phyloP scores from a whole-genome alignment of 37 sponge, comb jelly and placozoan genomes.

The Chondrilla cf. caribensis region DNA sequence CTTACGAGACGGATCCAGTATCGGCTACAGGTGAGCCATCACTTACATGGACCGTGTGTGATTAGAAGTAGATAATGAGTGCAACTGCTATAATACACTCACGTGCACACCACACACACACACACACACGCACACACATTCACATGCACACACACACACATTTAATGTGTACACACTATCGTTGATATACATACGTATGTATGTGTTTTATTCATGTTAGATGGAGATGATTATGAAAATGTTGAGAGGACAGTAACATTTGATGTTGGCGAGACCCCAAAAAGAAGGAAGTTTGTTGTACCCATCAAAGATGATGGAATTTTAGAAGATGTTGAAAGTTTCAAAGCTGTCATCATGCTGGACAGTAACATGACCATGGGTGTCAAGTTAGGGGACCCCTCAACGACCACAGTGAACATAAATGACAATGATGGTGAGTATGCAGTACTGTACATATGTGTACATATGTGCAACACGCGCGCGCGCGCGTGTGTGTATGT shows the following conservation, averaged over 20 bases:
- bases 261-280: constrained; percentile 1
- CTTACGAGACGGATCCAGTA: not conserved
- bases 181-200: not conserved
- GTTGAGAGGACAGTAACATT: not conserved
- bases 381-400: not conserved
- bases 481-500: not conserved
- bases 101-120: constrained; percentile 19
- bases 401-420: not conserved
- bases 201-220: not conserved
- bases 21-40: not conserved
- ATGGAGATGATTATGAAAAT: not conserved
- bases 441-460: not conserved
- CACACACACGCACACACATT: not conserved
- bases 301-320: not conserved
- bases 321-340: not conserved
- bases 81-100: too few relatives aligned
- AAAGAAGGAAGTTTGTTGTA: not conserved
- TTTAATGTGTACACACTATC: not conserved
- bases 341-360: not conserved
- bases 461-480: not conserved
- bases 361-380: not conserved
- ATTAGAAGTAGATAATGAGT: too few relatives aligned
- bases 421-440: constrained; percentile 23
- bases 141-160: constrained; percentile 17
- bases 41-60: too few relatives aligned